Evolutionary conservation across 1,140 invertebrate species (phyloP), one percentile per base, ranked within the genome.

Genomic region (Musca vetustissima): DNA sequence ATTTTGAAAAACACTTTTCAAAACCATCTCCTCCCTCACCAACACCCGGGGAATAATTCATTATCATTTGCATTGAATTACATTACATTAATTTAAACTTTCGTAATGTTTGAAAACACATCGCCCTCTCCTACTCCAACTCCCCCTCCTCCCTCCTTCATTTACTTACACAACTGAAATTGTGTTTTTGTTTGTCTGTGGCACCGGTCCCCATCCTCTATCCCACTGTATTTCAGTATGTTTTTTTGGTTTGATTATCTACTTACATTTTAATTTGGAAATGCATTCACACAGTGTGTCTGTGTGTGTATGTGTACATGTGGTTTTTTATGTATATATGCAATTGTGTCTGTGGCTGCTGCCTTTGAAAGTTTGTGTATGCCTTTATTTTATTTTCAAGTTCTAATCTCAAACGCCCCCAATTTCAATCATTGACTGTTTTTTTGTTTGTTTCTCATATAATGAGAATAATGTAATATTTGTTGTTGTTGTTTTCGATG

Each of bases 371-470:
- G 7, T 19, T 19, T 52, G 21, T 19, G 4, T 7, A 21, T 52
- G n/a, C 8, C 8, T 28, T 28, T 28, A 4, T 49, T 7, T 49
- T 6, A 21, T 4, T 52, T 19, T 61, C 28, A 36, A 32, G 57
- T 61, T 61, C 57, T 61, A 61, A 61, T 61, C 57, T 36, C 57
- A 43, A 61, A 61, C 57, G 57, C 57, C 57, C 57, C 57, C 57
- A 61, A 61, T 61, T 61, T 36, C 32, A 61, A 43, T 43, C 36
- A 43, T 43, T 43, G 6, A 43, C 36, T 43, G 6, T 43, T 43
- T 13, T 7, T n/a, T n/a, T n/a, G n/a, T n/a, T n/a, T n/a, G n/a
- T n/a, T n/a, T n/a, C n/a, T n/a, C 11, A 8, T 43, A 43, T 13
- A 43, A 43, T 43, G 36, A 43, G 36, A 43, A 43, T 43, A 43